phyloP scores from a whole-genome alignment of 1,140 invertebrate species.

The Drusus annulatus region DNA sequence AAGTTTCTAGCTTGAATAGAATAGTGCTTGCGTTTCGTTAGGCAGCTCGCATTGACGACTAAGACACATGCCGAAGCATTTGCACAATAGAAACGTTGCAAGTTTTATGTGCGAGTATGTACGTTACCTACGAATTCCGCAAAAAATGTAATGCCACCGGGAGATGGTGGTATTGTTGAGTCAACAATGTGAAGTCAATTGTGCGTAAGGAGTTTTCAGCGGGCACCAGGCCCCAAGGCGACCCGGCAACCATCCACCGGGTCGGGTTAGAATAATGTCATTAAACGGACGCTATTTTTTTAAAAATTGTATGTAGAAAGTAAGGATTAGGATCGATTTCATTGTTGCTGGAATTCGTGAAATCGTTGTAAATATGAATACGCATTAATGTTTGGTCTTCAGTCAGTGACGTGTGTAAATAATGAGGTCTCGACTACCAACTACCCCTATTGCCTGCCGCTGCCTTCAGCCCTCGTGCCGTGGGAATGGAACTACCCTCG shows the following conservation, averaged over 20 bases:
- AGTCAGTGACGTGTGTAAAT: not conserved
- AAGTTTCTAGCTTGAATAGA: no score
- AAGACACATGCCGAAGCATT: not conserved
- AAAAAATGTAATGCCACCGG: conserved; percentile 12
- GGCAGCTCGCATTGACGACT: no score
- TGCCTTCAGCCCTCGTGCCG: not conserved
- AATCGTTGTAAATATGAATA: no score
- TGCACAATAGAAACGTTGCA: conserved; percentile 21
- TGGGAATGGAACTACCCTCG: conserved; percentile 30
- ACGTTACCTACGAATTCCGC: not conserved
- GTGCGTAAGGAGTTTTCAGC: conserved; percentile 4
- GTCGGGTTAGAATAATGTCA: no score
- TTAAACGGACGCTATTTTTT: no score
- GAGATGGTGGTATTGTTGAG: conserved; percentile 15
- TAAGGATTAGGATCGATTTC: no score
- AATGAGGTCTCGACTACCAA: not conserved
- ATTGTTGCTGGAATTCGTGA: no score
- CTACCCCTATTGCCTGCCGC: not conserved
- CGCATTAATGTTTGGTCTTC: not conserved
- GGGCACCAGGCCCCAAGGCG: no score
- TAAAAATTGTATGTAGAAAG: no score
- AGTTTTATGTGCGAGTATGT: conserved; percentile 13
- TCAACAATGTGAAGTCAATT: conserved; percentile 17
- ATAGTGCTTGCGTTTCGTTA: no score
- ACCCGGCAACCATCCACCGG: no score